Evolutionary conservation across 2,113 vertebrate species (phyloP), one percentile per base, ranked within the genome.

Genomic region (Hypanus sabinus): DNA sequence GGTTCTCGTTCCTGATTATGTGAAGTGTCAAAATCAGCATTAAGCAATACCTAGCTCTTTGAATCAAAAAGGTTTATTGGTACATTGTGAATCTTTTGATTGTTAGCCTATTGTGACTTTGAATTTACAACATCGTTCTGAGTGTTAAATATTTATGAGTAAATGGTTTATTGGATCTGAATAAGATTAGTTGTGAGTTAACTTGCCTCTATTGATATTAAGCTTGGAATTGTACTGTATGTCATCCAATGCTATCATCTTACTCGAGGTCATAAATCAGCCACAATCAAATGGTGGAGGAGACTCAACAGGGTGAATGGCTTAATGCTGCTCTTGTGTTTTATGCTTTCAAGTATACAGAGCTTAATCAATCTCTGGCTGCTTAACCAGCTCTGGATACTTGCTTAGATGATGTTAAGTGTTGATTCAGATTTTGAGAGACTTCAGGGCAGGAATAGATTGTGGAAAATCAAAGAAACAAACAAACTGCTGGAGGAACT

Each of bases 101-200:
- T 65, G 30, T 68, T 90, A 68, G 57, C 33, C n/a, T 65, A 30
- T 62, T 90, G 30, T 65, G 18, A 33, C 62, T 90, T 62, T 90
- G 6, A 90, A 90, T 8, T n/a, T 33, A 33, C 27, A 65, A 33
- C 85, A 20, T 65, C 85, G 65, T 33, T 68, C 62, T 33, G 57
- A 65, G 33, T 62, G 30, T 90, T 65, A 65, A 90, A 90, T 36
- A 90, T 90, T 90, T 90, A 90, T n/a, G 11, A 90, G 6, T 24
- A 46, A 33, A 65, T 90, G 60, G 27, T 20, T 65, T 60, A 90
- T 30, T 36, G 60, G n/a, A 30, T 65, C 38, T 65, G 60, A n/a
- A 65, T 65, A 27, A 10, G 80, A 57, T 83, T 83, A 90, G n/a
- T 90, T 20, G 30, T 0, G 85, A 62, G 85, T 65, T 65, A 65